A percentile compares a stretch with the other conserved stretches of the same genome.
phyloP scores from a whole-genome alignment of 2,113 vertebrate genomes.

The Pterocles orientalis region DNA sequence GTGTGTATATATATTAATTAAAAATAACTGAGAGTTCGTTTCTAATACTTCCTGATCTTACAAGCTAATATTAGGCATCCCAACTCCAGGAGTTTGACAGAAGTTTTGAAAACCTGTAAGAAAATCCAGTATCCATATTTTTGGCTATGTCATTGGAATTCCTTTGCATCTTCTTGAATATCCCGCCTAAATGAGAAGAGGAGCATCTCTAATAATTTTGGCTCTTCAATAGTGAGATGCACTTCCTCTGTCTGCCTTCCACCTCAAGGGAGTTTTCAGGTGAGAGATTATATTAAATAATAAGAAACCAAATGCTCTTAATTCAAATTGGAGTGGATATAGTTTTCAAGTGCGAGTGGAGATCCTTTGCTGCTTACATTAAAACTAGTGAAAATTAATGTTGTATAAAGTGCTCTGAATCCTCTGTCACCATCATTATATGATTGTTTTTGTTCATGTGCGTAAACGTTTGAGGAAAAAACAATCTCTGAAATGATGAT shows the following conservation, averaged over 20 bases:
- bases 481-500: neutral
- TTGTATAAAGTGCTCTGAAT: neutral
- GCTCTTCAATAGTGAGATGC: neutral
- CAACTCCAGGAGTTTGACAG: neutral
- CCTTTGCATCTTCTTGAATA: neutral
- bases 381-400: neutral
- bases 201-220: neutral
- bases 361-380: neutral
- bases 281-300: neutral
- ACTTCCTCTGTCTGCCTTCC: neutral
- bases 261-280: neutral
- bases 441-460: neutral
- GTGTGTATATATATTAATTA: neutral
- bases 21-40: neutral
- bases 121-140: neutral
- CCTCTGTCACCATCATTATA: neutral
- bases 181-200: neutral
- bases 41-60: neutral
- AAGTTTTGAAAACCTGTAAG: neutral
- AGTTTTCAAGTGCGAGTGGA: neutral
- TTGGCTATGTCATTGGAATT: neutral
- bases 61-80: neutral
- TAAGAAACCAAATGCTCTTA: neutral
- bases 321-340: neutral
- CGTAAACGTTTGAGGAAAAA: neutral